Percentiles rank a stretch among this genome's conserved stretches.
Conservation (phyloP, 1,140 invertebrate species). For the Drosophila mojavensis region DNA sequence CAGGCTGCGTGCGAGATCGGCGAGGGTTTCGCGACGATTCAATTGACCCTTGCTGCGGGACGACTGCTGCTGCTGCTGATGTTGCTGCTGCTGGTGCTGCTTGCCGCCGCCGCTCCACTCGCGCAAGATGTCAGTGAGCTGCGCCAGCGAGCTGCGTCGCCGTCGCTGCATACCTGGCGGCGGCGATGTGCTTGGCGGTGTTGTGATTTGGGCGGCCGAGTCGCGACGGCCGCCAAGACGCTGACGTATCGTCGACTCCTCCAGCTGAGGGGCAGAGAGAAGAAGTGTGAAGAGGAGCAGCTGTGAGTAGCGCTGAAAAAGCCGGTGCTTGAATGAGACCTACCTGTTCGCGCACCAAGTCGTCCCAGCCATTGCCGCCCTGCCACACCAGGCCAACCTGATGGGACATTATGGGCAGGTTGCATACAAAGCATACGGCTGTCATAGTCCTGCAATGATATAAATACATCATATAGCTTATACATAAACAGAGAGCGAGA, state of each 20-base stretch:
- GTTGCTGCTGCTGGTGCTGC: conserved; percentile 84
- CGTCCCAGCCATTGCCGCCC: conserved; percentile 96
- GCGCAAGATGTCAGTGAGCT: conserved; percentile 93
- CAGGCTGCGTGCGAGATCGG: conserved; percentile 90
- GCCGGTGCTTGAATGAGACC: not conserved
- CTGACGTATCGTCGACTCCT: conserved; percentile 92
- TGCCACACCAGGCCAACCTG: conserved; percentile 97
- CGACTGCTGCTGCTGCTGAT: conserved; percentile 60
- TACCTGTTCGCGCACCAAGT: conserved; percentile 91
- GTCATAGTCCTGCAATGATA: conserved; percentile 92
- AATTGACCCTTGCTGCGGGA: conserved; percentile 87
- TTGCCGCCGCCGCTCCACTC: conserved; percentile 92
- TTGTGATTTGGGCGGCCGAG: conserved; percentile 94
- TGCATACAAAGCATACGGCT: conserved; percentile 97
- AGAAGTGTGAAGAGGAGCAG: not conserved
- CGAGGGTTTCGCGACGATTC: conserved; percentile 92
- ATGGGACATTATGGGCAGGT: conserved; percentile 95
- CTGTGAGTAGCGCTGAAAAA: not conserved
- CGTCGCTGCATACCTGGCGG: conserved; percentile 87
- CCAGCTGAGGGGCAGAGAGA: conserved; percentile 84
- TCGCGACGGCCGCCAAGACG: conserved; percentile 92
- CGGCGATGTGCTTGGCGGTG: conserved; percentile 87
- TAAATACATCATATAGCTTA: conserved; percentile 1
- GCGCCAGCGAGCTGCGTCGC: conserved; percentile 92
- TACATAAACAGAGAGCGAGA: not conserved